phyloP scores from a whole-genome alignment of 2,113 vertebrate genomes.

The Alligator mississippiensis region DNA sequence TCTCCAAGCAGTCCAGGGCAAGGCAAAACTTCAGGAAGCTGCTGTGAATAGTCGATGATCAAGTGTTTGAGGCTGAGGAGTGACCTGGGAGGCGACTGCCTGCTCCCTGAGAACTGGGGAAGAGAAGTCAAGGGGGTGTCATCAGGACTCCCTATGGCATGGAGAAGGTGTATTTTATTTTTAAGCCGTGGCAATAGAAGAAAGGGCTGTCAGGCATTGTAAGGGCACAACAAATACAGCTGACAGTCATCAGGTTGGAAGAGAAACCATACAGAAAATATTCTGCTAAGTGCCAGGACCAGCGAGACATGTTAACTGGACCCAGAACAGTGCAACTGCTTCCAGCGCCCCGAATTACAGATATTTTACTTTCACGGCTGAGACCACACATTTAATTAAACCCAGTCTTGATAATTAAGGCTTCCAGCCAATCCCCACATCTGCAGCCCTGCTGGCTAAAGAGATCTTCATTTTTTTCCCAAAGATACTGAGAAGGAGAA shows the following conservation, averaged over 20 bases:
- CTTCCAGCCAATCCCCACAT: neutral
- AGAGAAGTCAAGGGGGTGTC: neutral
- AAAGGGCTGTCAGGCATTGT: neutral
- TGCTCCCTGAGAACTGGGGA: neutral
- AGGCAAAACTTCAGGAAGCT: too few species aligned
- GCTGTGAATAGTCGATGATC: neutral
- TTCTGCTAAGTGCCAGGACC: neutral
- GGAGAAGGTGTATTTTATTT: neutral
- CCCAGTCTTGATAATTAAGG: neutral
- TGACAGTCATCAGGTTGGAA: neutral
- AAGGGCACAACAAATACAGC: neutral
- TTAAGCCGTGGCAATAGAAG: neutral
- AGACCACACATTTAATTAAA: neutral
- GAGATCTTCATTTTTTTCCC: neutral
- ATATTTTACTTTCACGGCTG: neutral
- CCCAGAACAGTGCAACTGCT: neutral
- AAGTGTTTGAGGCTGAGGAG: neutral
- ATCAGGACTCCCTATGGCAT: neutral
- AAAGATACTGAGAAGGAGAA: neutral
- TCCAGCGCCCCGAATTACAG: neutral
- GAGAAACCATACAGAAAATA: neutral
- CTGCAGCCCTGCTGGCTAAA: neutral
- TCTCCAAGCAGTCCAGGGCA: neutral
- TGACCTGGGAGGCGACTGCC: neutral
- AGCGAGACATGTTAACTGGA: neutral